Conservation (phyloP, 1,140 invertebrate genomes). For the Papilio dardanus region DNA sequence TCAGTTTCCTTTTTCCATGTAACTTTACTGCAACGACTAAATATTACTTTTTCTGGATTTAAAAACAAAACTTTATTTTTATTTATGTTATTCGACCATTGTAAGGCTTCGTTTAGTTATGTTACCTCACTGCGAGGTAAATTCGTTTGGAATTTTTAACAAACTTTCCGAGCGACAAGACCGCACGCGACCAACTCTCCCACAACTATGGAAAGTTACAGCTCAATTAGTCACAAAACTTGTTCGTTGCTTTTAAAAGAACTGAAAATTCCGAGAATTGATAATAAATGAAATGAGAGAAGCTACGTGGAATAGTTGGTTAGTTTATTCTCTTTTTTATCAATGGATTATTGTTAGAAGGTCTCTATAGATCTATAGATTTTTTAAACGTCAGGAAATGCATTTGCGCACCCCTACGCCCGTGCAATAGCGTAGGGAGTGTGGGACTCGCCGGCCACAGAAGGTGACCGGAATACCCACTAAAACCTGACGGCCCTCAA, state of each 20-base stretch:
- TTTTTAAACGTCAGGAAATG: too few relatives aligned
- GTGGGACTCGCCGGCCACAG: too few relatives aligned
- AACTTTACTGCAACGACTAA: not conserved
- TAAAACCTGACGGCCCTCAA: too few relatives aligned
- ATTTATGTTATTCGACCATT: not conserved
- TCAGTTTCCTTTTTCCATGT: not conserved
- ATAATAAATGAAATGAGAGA: not conserved
- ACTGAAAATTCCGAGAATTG: not conserved
- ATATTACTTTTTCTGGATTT: not conserved
- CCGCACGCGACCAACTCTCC: not conserved
- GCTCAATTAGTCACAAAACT: conserved; percentile 26
- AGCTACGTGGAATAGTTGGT: not conserved
- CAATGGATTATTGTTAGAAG: too few relatives aligned
- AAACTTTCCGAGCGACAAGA: conserved; percentile 11
- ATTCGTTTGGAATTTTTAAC: not conserved
- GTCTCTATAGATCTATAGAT: too few relatives aligned
- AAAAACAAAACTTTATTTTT: not conserved
- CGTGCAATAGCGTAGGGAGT: too few relatives aligned
- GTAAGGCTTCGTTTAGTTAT: not conserved
- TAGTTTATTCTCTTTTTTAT: too few relatives aligned
- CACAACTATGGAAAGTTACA: conserved; percentile 6
- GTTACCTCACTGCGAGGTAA: not conserved
- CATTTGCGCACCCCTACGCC: too few relatives aligned
- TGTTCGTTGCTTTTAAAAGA: conserved; percentile 20
- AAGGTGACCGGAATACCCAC: too few relatives aligned